Percentiles rank a stretch among this genome's conserved stretches.
Evolutionary conservation across 2,888 invertebrate genomes (phyloP).

Genomic region (Mesoligia furuncula): DNA sequence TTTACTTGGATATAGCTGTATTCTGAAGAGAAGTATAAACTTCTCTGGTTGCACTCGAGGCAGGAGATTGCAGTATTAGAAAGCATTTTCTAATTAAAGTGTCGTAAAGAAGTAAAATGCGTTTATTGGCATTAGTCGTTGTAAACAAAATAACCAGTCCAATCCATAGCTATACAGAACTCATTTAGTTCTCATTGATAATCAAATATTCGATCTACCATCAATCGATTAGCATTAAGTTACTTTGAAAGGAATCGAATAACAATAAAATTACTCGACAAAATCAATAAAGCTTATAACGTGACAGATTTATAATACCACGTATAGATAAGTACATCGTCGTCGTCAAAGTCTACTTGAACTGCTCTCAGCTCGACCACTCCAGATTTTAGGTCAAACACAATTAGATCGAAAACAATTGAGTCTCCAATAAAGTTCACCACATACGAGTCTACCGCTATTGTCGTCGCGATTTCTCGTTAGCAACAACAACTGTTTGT

Average conservation of each 20-base stretch:
- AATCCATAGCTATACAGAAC: not conserved
- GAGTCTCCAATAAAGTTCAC: conserved; percentile 46
- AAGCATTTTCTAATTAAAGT: not conserved
- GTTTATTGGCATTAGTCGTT: not conserved
- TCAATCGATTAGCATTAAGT: not conserved
- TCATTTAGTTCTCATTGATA: not conserved
- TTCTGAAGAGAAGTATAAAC: not conserved
- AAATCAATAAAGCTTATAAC: conserved; percentile 11
- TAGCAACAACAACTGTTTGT: conserved; percentile 79
- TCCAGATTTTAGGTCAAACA: conserved; percentile 47
- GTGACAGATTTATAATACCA: not conserved
- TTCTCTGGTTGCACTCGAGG: not conserved
- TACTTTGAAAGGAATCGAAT: not conserved
- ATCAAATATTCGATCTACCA: not conserved
- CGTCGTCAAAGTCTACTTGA: conserved; percentile 9
- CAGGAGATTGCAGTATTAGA: not conserved
- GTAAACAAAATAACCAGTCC: not conserved
- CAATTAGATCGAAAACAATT: conserved; percentile 58
- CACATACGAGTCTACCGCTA: conserved; percentile 49
- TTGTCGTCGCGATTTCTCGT: conserved; percentile 76
- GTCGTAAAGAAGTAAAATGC: not conserved
- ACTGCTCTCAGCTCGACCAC: conserved; percentile 23
- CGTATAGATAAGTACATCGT: not conserved
- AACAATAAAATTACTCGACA: not conserved
- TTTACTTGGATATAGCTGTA: not conserved